Base-by-base conservation (phyloP, 1,140 invertebrate species). In the Drosophila saltans region DNA sequence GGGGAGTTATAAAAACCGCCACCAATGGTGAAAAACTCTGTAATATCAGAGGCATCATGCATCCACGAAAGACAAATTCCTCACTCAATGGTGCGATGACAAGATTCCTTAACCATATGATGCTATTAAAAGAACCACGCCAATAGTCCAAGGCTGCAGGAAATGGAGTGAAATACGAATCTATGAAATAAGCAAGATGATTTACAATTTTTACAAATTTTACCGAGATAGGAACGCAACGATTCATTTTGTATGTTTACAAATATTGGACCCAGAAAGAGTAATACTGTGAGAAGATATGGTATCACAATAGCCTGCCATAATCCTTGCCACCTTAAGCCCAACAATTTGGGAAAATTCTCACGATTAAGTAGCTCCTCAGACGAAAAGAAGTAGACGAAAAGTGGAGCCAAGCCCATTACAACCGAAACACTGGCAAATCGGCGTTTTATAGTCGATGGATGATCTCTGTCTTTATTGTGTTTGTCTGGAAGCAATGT, bases 11-110 rank as follows among this genome's bases (percentile, higher is more conserved):
- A 74, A 98, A 96, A 55, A 98, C 95, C 6, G 97, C 95, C 64
- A 93, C 95, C 4, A 94, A 92, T 2, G 96, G 95, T n/a, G 94
- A 92, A 79, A 98, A 96, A 91, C 96, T 97, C 88, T 98, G 96
- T 67, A 98, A 92, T 9, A 99, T 93, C 16, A 98, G 92, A 28
- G 98, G 97, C 91, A 99, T 93, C 97, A 99, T 98, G 91, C 98
- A 99, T 0, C 97, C 97, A 78, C 98, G 94, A 92, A 98, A 98
- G 3, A 97, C 97, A 93, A 98, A 98, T 92, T 99, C 98, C 93
- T 99, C 98, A 68, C 97, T 97, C 33, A 99, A 91, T 9, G 98
- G 98, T 9, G 98, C 98, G 77, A 98, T 96, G 40, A 99, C 92
- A 91, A 97, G 96, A 92, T 98, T 98, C 75, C 98, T 94, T 78